These are phyloP conservation scores for Mesembrinibis cayennensis DNA, from an alignment of 2,113 vertebrate genomes.

Conservation along the genomic window DNA sequence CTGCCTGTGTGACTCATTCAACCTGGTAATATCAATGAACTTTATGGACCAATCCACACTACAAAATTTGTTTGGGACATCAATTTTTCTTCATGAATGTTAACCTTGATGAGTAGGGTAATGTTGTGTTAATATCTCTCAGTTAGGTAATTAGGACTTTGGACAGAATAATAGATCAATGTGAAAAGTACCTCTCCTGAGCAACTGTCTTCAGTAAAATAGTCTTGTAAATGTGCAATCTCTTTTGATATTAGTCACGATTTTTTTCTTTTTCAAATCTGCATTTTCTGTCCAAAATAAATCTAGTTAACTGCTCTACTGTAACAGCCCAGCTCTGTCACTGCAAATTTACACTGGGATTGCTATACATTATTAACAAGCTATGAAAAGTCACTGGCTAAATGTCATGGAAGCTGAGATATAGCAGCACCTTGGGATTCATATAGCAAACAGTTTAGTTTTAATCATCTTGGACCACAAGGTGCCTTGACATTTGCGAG, in stretches of 20 bases:
- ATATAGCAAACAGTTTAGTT: constrained; percentile 81
- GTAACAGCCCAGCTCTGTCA: constrained; percentile 66
- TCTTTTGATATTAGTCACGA: constrained; percentile 52
- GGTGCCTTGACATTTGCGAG: constrained; percentile 77
- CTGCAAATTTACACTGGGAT: constrained; percentile 74
- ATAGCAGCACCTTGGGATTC: constrained; percentile 75
- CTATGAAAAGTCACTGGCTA: constrained; percentile 78
- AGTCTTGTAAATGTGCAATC: constrained; percentile 7
- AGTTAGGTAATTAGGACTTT: background rate
- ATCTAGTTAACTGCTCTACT: constrained; percentile 74
- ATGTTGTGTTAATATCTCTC: background rate
- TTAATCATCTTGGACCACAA: constrained; percentile 79
- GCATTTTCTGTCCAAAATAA: constrained; percentile 72
- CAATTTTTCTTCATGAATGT: background rate
- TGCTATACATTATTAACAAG: constrained; percentile 82
- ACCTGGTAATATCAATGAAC: background rate
- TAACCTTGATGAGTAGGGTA: background rate
- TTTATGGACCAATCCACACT: background rate
- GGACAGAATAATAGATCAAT: background rate
- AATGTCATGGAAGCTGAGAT: constrained; percentile 77
- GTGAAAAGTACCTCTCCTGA: background rate
- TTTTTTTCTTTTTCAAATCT: constrained; percentile 59
- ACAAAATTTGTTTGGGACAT: background rate
- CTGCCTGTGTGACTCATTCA: background rate
- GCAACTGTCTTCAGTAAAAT: background rate